A percentile compares a stretch with the other conserved stretches of the same genome.
phyloP scores from a whole-genome alignment of 2,113 vertebrate species.

The Oophaga pumilio region DNA sequence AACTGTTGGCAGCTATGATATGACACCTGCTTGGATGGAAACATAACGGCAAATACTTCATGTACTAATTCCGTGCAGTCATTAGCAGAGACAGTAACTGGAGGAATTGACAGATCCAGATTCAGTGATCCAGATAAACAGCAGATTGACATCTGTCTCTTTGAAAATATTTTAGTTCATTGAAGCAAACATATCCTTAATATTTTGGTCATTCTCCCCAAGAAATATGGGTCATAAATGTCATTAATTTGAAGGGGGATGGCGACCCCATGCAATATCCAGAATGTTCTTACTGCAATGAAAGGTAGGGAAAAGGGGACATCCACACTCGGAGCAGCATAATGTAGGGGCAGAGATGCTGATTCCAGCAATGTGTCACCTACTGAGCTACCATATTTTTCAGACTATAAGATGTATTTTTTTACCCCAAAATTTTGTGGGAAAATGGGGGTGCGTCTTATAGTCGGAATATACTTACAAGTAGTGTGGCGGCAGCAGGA shows the following conservation, averaged over 20 bases:
- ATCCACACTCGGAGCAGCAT: background rate
- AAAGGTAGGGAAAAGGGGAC: background rate
- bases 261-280: background rate
- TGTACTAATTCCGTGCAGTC: background rate
- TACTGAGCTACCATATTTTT: too few relatives aligned
- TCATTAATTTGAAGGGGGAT: background rate
- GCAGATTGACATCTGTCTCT: conserved; percentile 2
- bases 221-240: background rate
- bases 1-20: background rate
- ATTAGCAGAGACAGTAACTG: background rate
- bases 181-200: background rate
- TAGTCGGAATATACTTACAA: too few relatives aligned
- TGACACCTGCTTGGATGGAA: conserved; percentile 22
- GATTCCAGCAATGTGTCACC: too few relatives aligned
- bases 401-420: too few relatives aligned
- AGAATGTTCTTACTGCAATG: background rate
- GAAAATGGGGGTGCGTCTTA: too few relatives aligned
- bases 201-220: background rate
- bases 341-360: too few relatives aligned
- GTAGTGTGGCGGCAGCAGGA: too few relatives aligned
- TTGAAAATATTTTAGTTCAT: background rate
- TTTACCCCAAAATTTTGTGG: too few relatives aligned
- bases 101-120: background rate
- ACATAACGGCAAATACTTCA: conserved; percentile 6
- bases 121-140: background rate